Evolutionary conservation across 1,140 invertebrate species (phyloP), one percentile per base, ranked within the genome.

Genomic region (Calycopis cecrops): DNA sequence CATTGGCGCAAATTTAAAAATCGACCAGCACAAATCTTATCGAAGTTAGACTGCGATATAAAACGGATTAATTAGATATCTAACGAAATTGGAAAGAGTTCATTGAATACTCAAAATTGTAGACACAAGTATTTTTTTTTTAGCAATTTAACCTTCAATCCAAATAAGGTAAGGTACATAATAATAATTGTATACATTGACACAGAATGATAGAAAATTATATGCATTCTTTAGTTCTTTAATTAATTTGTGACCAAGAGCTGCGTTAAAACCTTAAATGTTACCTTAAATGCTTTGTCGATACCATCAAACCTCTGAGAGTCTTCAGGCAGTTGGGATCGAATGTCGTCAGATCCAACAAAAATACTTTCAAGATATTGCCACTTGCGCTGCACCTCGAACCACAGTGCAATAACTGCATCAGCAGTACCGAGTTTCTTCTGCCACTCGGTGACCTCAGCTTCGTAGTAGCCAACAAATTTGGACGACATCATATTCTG

Each of bases 291-390:
- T 50, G 95, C 92, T 49, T 88, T 91, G 79, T 98, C 96, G 62
- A 98, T 94, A 57, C 85, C 89, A 79, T 98, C 96, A 82, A 99
- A 99, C 73, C 96, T 90, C 58, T 91, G 93, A 0, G 97, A 96
- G 73, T 99, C 97, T 71, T 97, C 94, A 0, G 97, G 97, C 47
- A 99, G 86, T 79, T 98, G 97, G 21, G 91, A 92, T 47, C 96
- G 90, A 67, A 99, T 98, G 82, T 99, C 97, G 75, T 98, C 97
- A 0, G 97, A 98, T 0, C 95, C 96, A 48, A 98, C 96, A 74
- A 99, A 99, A 68, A 99, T 98, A 61, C 95, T 96, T 82, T 99
- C 97, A 44, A 99, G 88, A 80, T 98, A 95, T 62, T 93, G 93
- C 97, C 97, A 99, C 49, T 96, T 95, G 42, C 96, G 88, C 82